phyloP scores from a whole-genome alignment of 2,797 vertebrate genomes.

The Paramormyrops hopkinsi region DNA sequence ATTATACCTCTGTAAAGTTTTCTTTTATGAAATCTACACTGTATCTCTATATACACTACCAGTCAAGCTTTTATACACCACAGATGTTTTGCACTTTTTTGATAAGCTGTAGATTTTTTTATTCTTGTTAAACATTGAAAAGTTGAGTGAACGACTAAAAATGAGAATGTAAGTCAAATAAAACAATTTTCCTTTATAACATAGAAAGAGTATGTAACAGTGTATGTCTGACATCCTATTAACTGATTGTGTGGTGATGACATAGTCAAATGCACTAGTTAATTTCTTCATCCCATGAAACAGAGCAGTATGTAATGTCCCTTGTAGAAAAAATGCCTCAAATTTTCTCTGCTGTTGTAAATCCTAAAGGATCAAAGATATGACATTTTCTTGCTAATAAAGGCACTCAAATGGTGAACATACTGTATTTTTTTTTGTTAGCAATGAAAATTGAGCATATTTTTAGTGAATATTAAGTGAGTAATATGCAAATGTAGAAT shows the following conservation, averaged over 20 bases:
- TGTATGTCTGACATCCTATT: not conserved
- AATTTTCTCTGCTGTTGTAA: not conserved
- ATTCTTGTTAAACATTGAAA: not conserved
- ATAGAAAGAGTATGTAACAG: not conserved
- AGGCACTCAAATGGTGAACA: not conserved
- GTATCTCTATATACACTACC: not conserved
- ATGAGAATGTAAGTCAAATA: not conserved
- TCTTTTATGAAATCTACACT: not conserved
- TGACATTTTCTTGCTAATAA: not conserved
- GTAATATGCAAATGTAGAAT: not conserved
- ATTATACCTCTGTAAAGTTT: not conserved
- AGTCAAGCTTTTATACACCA: not conserved
- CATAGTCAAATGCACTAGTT: not conserved
- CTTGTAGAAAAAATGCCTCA: not conserved
- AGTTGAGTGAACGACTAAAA: not conserved
- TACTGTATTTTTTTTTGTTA: not conserved
- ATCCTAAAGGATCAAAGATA: not conserved
- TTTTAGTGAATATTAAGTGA: not conserved
- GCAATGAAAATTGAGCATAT: not conserved
- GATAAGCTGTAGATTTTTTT: not conserved
- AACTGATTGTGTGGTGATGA: not conserved
- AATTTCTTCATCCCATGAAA: not conserved
- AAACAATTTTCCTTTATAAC: not conserved
- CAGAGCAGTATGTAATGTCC: not conserved
- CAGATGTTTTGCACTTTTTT: not conserved